These are phyloP conservation scores for Silurus asotus DNA, from an alignment of 2,113 vertebrate species.

Conservation along the genomic window DNA sequence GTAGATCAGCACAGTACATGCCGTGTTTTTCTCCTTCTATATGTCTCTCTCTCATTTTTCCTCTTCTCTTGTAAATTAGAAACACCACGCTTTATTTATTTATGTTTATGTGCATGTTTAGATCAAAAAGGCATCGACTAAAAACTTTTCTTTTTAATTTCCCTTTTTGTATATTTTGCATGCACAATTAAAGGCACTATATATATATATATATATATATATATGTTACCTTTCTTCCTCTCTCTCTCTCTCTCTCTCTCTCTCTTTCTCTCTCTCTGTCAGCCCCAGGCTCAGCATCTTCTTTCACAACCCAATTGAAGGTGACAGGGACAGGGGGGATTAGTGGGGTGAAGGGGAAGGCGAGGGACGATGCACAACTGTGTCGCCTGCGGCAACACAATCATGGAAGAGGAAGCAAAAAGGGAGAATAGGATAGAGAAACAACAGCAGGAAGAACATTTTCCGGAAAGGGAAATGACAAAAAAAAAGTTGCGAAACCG, in stretches of 20 bases:
- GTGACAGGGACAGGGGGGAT: constrained; percentile 78
- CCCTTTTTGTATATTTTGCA: not conserved
- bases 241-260: constrained; percentile 25
- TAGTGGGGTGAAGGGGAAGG: constrained; percentile 65
- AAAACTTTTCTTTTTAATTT: not conserved
- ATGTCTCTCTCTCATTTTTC: not conserved
- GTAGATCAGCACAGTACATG: not conserved
- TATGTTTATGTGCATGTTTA: constrained; percentile 19
- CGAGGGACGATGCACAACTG: constrained; percentile 53
- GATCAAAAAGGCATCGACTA: not conserved
- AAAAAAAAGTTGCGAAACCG: constrained; percentile 29
- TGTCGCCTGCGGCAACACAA: constrained; percentile 49
- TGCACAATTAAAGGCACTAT: too few species aligned
- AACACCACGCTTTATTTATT: not conserved
- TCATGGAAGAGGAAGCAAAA: constrained; percentile 26
- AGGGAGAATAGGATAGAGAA: constrained; percentile 42
- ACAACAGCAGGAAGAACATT: constrained; percentile 53
- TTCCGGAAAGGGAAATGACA: constrained; percentile 37
- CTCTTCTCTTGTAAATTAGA: not conserved
- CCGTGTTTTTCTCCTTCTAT: not conserved
- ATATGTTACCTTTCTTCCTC: not conserved
- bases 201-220: too few species aligned
- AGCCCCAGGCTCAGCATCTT: constrained; percentile 73
- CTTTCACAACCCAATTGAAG: constrained; percentile 79
- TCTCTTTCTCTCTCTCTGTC: constrained; percentile 46